Evolutionary conservation across 2,797 vertebrate species (phyloP), one percentile per base, ranked within the genome.

Genomic region (Vultur gryphus): DNA sequence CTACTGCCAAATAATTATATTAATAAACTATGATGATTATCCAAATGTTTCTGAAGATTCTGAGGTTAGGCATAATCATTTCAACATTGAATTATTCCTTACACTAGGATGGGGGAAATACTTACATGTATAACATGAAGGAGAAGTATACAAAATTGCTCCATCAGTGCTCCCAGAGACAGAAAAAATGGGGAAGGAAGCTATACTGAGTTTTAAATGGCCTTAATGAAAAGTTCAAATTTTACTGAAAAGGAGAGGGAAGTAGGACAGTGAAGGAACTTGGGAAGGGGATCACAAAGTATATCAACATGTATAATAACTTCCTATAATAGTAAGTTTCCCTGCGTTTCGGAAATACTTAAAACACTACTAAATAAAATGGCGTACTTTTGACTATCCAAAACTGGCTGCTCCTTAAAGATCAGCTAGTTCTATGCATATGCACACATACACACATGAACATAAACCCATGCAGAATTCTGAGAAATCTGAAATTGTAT

Each of bases 371-470:
- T 69, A 49, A 88, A 79, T 21, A 75, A 66, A 93, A 46, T 4
- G 20, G 9, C 4, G 1, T 25, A 52, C 10, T 14, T 81, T 18
- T 41, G 31, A 69, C 57, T 43, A 89, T 28, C 13, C 31, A 67
- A 84, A 71, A 71, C 2, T 2, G 15, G 24, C 26, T 31, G 43
- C 31, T 87, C 18, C 64, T 55, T 37, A 28, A 82, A 83, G 18
- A 55, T 51, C 21, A 51, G 23, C 18, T 35, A 55, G 21, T 11
- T 84, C 14, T 16, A 35, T 31, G 11, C 20, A 49, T 5, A 11
- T 43, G 26, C 29, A 61, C 25, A 76, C 16, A 58, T 5, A 76
- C 23, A n/a, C 4, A 73, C 26, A 65, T 0, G 0, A 64, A 57
- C 5, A 35, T 8, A 72, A 81, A 64, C 0, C 2, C 19, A 29